A percentile compares a stretch with the other conserved stretches of the same genome.
Evolutionary conservation across 2,113 vertebrate species (phyloP).

Genomic region (Pantherophis guttatus): DNA sequence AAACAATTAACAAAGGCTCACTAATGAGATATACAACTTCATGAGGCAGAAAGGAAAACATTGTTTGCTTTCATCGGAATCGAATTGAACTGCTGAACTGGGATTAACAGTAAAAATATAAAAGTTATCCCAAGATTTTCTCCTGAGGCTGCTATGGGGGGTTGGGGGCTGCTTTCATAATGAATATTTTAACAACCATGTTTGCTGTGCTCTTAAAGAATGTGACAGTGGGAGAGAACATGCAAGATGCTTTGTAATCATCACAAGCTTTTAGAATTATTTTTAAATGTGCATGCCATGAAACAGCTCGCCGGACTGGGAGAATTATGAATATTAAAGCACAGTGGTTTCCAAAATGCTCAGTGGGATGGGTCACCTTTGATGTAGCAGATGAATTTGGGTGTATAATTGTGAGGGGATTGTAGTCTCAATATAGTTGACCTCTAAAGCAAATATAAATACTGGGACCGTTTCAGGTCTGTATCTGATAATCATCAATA

Average conservation of each 20-base stretch:
- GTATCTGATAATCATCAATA: not conserved
- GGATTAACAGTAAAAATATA: slow-evolving; percentile 45
- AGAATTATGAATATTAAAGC: not conserved
- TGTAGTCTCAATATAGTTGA: not conserved
- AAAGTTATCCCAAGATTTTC: slow-evolving; percentile 57
- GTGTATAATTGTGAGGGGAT: not conserved
- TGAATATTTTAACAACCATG: slow-evolving; percentile 61
- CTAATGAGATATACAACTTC: slow-evolving; percentile 70
- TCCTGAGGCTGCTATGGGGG: slow-evolving; percentile 61
- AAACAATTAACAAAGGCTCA: slow-evolving; percentile 75
- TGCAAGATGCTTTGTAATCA: slow-evolving; percentile 60
- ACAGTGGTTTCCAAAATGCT: not conserved
- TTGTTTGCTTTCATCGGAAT: slow-evolving; percentile 50
- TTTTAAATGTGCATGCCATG: slow-evolving; percentile 40
- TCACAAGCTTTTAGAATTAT: slow-evolving; percentile 61
- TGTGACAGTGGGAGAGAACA: slow-evolving; percentile 36
- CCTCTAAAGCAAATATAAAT: not conserved
- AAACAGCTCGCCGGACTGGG: not conserved
- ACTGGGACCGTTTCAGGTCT: not conserved
- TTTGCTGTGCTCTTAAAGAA: slow-evolving; percentile 34
- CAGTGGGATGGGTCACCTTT: not conserved
- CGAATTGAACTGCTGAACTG: slow-evolving; percentile 38
- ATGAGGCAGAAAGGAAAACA: slow-evolving; percentile 63
- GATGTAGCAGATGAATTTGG: not conserved
- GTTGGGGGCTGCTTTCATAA: slow-evolving; percentile 41